Conservation (phyloP, 2,113 vertebrate species). For the Synodontis membranacea region DNA sequence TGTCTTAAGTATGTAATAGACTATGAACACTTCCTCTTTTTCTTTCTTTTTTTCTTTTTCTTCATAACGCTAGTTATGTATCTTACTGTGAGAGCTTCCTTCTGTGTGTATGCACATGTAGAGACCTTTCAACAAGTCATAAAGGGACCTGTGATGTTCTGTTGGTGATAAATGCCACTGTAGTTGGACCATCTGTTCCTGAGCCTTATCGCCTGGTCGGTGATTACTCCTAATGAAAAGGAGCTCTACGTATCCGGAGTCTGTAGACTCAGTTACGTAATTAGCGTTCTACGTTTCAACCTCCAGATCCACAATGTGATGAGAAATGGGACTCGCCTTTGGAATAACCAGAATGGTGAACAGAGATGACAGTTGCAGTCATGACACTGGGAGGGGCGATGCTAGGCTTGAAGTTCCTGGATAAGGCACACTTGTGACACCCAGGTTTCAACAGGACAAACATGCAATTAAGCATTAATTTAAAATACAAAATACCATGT, state of each 20-base stretch:
- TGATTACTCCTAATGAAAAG: background rate
- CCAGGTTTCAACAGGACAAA: background rate
- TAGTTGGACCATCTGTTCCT: background rate
- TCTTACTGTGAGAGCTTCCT: background rate
- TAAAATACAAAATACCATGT: background rate
- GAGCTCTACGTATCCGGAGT: background rate
- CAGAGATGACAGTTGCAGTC: background rate
- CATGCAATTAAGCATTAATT: background rate
- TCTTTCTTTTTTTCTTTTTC: conserved; percentile 2
- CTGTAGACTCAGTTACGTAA: too few relatives aligned
- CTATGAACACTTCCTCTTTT: background rate
- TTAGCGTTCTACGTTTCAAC: background rate
- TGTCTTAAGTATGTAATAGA: conserved; percentile 32
- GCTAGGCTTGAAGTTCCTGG: background rate
- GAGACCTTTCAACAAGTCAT: background rate
- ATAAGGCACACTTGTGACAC: background rate
- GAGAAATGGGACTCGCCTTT: background rate
- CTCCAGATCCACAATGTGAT: background rate
- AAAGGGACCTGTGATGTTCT: background rate
- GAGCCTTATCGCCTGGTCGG: background rate
- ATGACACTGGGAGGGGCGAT: background rate
- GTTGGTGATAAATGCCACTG: background rate
- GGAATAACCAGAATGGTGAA: background rate
- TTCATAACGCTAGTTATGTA: conserved; percentile 2
- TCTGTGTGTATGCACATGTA: background rate